A percentile compares a stretch with the other conserved stretches of the same genome.
phyloP scores from a whole-genome alignment of 1,140 invertebrate species.

The Dolichoris vasculosae region DNA sequence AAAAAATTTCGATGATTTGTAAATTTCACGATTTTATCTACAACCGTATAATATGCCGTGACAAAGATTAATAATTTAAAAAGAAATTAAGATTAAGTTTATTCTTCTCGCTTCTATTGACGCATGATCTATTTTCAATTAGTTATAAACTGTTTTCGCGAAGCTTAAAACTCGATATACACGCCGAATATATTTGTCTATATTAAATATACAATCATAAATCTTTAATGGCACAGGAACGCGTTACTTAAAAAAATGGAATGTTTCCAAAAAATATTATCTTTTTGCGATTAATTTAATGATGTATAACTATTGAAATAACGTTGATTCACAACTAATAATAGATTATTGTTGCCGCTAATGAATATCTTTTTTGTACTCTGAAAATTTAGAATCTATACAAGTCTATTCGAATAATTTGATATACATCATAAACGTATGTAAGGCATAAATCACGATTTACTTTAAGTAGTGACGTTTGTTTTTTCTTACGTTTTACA shows the following conservation, averaged over 20 bases:
- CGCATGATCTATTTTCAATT: neutral
- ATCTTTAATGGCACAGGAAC: neutral
- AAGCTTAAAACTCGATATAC: neutral
- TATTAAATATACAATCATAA: neutral
- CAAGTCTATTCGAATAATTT: neutral
- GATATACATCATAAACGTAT: neutral
- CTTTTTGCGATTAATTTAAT: neutral
- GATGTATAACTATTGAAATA: neutral
- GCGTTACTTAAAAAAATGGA: neutral
- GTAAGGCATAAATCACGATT: neutral
- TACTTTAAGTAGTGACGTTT: neutral
- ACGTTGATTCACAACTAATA: neutral
- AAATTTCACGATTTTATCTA: too few species aligned
- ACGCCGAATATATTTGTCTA: neutral
- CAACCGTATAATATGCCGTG: too few species aligned
- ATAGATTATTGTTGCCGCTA: neutral
- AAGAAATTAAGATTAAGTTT: neutral
- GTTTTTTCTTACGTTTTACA: neutral
- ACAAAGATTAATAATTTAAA: too few species aligned
- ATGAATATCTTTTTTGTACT: neutral
- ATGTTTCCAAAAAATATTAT: conserved; percentile 2
- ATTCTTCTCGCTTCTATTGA: neutral
- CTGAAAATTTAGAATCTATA: neutral
- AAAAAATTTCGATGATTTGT: too few species aligned
- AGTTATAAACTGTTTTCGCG: neutral